Base-by-base conservation (phyloP, 2,888 invertebrate species). In the Drosophila tripunctata region DNA sequence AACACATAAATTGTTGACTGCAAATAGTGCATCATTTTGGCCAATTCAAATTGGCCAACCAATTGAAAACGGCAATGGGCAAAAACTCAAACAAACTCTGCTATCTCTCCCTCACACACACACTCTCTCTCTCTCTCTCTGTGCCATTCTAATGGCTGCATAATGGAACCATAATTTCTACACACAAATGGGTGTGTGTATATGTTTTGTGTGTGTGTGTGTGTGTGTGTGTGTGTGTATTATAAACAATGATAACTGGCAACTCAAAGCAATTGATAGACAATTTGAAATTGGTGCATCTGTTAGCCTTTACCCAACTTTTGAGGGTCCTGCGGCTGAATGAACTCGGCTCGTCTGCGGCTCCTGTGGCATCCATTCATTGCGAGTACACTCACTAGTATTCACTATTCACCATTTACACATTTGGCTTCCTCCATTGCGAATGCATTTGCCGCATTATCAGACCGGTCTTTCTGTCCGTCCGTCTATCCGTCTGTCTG, bases 371-470 rank as follows among this genome's bases (percentile, higher is more conserved):
- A 44, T 40, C 31, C 47, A 57, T 50, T 63, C 44, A 30, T 3
- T 17, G 10, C 12, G 17, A 17, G 36, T 36, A 35, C n/a, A n/a
- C 35, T 31, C 17, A 27, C 33, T 31, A 15, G 10, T 31, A 48
- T 17, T 50, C 44, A 22, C 10, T 44, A 52, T 35, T n/a, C 51
- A 47, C 31, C 56, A 55, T 63, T 54, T 56, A 51, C 45, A 57
- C 71, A 60, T 56, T 55, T 52, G 19, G 48, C 35, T 63, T 54
- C 44, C 33, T 38, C 22, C 24, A 44, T 67, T 64, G 61, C 57
- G 45, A 58, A 71, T 68, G 56, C 71, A 71, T 65, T 76, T 57
- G 61, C 33, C 64, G 54, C 60, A 74, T 65, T 68, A 71, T 74
- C 74, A 61, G 52, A 36, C 40, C 17, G 2, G 19, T 21, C 15